Evolutionary conservation across 1,140 invertebrate species (phyloP), one percentile per base, ranked within the genome.

Genomic region (Campodea augens): DNA sequence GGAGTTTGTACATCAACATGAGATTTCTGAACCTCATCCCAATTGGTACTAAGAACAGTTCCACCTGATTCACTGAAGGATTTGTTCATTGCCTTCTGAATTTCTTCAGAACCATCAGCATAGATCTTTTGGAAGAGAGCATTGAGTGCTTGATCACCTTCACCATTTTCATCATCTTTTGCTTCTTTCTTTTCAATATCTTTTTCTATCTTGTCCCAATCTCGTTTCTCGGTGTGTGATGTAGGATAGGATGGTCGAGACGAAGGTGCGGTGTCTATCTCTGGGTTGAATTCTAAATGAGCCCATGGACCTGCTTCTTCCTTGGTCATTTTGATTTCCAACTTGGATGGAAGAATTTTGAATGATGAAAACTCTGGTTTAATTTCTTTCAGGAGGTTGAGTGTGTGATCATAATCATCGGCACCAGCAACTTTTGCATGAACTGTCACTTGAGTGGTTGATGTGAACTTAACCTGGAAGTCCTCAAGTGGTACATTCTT

Each of bases 11-110:
- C 72, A 10, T 86, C 77, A 0, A 92, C 84, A 61, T 78, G 85
- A 25, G 81, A 73, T 51, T 77, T 71, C 0, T 67, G 70, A n/a
- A 99, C 87, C 59, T 98, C 90, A 24, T 72, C 65, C 96, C 96
- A 99, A 62, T 98, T 98, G 12, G 96, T 99, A 60, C 88, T 97
- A 1, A 99, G 65, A 3, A 98, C 96, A 1, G 96, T 99, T 7
- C 96, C 95, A 5, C 87, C 86, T 29, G 87, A 93, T 64, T 97
- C 91, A 59, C 88, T 83, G 73, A 87, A 98, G 39, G 91, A 98
- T 67, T 99, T 99, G 54, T 92, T 91, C 95, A 99, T 99, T 1
- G 96, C 96, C 57, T 78, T 78, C 54, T 79, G 80, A 0, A 89
- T 82, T 67, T 99, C 92, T 56, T 98, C 93, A 4, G 77, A 77